phyloP scores from a whole-genome alignment of 2,113 vertebrate genomes.

The Saimiri boliviensis region DNA sequence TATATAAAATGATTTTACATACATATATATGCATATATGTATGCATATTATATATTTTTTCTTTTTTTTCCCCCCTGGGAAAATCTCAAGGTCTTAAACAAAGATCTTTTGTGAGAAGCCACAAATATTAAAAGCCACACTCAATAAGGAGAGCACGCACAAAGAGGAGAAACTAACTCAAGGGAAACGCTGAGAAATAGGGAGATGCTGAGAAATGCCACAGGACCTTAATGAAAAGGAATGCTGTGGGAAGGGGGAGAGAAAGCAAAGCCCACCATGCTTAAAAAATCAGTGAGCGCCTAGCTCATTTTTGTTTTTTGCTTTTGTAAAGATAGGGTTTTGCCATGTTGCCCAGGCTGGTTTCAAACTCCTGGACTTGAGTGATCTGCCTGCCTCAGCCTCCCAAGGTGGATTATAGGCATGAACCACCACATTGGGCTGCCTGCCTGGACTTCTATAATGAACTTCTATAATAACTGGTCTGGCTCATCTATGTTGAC shows the following conservation, averaged over 20 bases:
- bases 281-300: not conserved
- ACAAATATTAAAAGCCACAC: constrained; percentile 25
- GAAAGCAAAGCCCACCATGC: not conserved
- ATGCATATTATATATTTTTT: not conserved
- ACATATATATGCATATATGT: not conserved
- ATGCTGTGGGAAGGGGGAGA: not conserved
- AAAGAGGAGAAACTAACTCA: not conserved
- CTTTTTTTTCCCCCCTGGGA: not conserved
- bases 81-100: constrained; percentile 32
- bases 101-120: constrained; percentile 13
- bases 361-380: too few species aligned
- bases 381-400: too few species aligned
- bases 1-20: not conserved
- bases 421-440: too few species aligned
- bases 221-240: not conserved
- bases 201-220: constrained; percentile 13
- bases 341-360: too few species aligned
- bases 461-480: not conserved
- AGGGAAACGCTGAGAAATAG: not conserved
- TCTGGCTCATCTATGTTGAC: not conserved
- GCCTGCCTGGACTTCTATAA: not conserved
- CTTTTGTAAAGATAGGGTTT: too few species aligned
- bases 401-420: too few species aligned
- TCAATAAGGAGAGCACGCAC: not conserved
- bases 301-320: too few species aligned